phyloP scores from a whole-genome alignment of 1,140 invertebrate species.

The Drosophila mojavensis region DNA sequence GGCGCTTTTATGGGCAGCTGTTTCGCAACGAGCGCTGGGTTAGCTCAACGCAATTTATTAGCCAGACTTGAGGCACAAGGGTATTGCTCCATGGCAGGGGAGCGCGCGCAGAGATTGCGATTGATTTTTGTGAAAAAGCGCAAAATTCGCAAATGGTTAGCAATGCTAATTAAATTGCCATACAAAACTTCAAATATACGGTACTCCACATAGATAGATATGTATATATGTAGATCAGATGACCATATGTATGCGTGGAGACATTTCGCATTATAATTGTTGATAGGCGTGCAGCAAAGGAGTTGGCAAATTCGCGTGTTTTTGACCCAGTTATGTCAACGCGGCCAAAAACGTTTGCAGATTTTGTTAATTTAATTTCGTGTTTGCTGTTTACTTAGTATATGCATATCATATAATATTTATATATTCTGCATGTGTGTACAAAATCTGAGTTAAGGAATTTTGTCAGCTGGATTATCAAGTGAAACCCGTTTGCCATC shows the following conservation, averaged over 20 bases:
- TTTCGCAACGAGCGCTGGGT: constrained; percentile 49
- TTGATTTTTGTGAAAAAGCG: constrained; percentile 53
- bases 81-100: constrained; percentile 41
- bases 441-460: neutral
- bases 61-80: constrained; percentile 58
- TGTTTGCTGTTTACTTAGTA: neutral
- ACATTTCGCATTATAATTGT: constrained; percentile 35
- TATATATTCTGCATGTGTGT: neutral
- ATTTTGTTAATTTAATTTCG: constrained; percentile 7
- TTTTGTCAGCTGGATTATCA: neutral
- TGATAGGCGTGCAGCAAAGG: constrained; percentile 24
- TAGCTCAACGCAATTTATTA: constrained; percentile 59
- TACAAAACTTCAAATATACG: constrained; percentile 29
- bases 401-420: neutral
- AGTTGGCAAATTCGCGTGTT: constrained; percentile 43
- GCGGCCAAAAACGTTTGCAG: constrained; percentile 26
- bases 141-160: constrained; percentile 41
- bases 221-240: constrained; percentile 10
- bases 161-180: constrained; percentile 58
- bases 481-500: neutral
- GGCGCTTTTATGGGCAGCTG: constrained; percentile 43
- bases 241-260: neutral
- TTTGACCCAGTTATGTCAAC: constrained; percentile 51
- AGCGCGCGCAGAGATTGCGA: constrained; percentile 25
- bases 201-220: constrained; percentile 2